Evolutionary conservation across 2,888 invertebrate species (phyloP).

Genomic region (Deroplatys truncata): DNA sequence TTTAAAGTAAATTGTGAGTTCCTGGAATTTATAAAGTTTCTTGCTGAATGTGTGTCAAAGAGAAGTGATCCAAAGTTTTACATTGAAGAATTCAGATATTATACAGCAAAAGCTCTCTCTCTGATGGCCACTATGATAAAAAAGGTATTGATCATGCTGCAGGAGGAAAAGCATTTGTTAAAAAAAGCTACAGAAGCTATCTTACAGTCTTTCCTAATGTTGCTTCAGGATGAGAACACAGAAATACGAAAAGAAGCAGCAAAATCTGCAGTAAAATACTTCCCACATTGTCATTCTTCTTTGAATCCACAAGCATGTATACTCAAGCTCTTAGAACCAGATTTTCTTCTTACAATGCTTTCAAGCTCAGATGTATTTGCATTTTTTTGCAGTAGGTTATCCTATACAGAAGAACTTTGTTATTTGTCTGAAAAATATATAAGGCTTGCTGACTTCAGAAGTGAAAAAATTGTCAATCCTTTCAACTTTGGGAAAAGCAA

Average conservation of each 20-base stretch:
- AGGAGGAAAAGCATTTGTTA: slow-evolving; percentile 1
- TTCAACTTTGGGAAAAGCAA: slow-evolving; percentile 24
- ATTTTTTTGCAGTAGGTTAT: slow-evolving; percentile 4
- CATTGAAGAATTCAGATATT: slow-evolving; percentile 34
- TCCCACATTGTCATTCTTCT: no score
- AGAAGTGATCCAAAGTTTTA: slow-evolving; percentile 16
- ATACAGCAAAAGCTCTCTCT: slow-evolving; percentile 33
- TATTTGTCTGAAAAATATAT: neutral
- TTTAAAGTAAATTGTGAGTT: neutral
- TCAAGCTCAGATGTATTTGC: neutral
- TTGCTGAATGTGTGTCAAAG: slow-evolving; percentile 2
- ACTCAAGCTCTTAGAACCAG: neutral
- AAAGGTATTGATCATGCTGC: slow-evolving; percentile 11
- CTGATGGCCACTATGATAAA: neutral
- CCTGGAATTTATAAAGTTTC: neutral
- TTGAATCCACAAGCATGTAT: slow-evolving; percentile 8
- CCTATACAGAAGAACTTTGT: neutral
- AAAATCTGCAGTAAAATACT: slow-evolving; percentile 19
- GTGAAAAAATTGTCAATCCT: slow-evolving; percentile 1
- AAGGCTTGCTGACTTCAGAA: neutral
- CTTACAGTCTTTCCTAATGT: slow-evolving; percentile 45
- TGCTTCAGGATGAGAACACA: slow-evolving; percentile 55
- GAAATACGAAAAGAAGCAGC: slow-evolving; percentile 48
- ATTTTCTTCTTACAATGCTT: neutral
- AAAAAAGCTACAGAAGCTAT: slow-evolving; percentile 33